These are phyloP conservation scores for Microchirus variegatus DNA, from an alignment of 2,797 vertebrate genomes.

Conservation along the genomic window DNA sequence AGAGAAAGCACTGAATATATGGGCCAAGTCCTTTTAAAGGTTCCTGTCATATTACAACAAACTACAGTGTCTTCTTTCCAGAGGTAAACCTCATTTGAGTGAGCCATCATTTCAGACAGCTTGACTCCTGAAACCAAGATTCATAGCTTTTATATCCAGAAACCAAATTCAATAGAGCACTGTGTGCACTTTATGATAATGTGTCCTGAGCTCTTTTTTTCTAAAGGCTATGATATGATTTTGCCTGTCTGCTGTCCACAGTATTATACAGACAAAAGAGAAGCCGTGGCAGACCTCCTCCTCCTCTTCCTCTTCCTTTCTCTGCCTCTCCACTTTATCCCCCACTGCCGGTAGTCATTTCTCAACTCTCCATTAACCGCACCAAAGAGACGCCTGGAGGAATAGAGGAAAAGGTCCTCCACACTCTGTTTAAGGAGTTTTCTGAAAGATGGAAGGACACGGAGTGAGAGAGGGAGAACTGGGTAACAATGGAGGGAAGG, in stretches of 20 bases:
- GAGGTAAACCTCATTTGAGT: slow-evolving; percentile 32
- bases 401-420: slow-evolving; percentile 61
- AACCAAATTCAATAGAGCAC: slow-evolving; percentile 43
- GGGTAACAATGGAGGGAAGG: slow-evolving; percentile 28
- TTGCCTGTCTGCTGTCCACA: slow-evolving; percentile 51
- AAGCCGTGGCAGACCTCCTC: slow-evolving; percentile 18
- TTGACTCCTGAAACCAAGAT: slow-evolving; percentile 51
- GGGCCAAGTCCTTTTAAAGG: slow-evolving; percentile 45
- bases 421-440: slow-evolving; percentile 69
- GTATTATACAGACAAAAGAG: slow-evolving; percentile 67
- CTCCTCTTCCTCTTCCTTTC: slow-evolving; percentile 18
- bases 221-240: slow-evolving; percentile 57
- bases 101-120: slow-evolving; percentile 36
- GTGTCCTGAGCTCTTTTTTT: slow-evolving; percentile 46
- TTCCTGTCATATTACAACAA: slow-evolving; percentile 42
- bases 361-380: slow-evolving; percentile 74
- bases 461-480: slow-evolving; percentile 28
- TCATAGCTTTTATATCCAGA: slow-evolving; percentile 40
- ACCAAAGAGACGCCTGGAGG: slow-evolving; percentile 67
- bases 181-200: slow-evolving; percentile 36
- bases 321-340: slow-evolving; percentile 6
- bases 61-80: slow-evolving; percentile 11
- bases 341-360: slow-evolving; percentile 57
- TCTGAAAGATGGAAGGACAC: slow-evolving; percentile 45
- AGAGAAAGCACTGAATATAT: slow-evolving; percentile 17